phyloP scores from a whole-genome alignment of 2,113 vertebrate genomes.

The Xyrauchen texanus region DNA sequence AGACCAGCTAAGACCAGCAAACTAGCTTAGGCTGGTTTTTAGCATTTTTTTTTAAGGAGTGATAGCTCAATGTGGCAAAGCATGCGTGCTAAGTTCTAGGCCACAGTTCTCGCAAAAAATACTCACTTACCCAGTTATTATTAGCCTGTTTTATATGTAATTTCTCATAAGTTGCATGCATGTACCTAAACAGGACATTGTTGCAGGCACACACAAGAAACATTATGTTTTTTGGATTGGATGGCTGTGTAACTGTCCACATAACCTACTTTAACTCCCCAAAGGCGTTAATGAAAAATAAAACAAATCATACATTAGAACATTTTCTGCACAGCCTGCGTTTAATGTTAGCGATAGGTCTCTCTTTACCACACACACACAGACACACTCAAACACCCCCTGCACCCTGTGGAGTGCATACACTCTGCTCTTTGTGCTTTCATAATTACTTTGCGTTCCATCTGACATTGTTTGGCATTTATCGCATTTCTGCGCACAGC shows the following conservation, averaged over 20 bases:
- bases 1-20: too few relatives aligned
- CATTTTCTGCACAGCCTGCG: too few relatives aligned
- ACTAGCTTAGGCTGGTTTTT: too few relatives aligned
- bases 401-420: constrained; percentile 11
- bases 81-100: too few relatives aligned
- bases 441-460: constrained; percentile 40
- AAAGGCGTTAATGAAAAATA: background rate
- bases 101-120: too few relatives aligned
- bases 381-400: background rate
- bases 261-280: background rate
- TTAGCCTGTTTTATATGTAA: too few relatives aligned
- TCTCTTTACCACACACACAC: background rate
- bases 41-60: too few relatives aligned
- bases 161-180: too few relatives aligned
- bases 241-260: background rate
- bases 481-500: constrained; percentile 40
- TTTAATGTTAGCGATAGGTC: background rate
- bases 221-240: background rate
- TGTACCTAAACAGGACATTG: background rate
- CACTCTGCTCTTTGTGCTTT: constrained; percentile 8
- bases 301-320: constrained; percentile 19
- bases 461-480: constrained; percentile 42
- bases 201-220: background rate
- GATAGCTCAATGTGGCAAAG: too few relatives aligned
- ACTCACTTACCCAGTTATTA: too few relatives aligned